Evolutionary conservation across 37 sponge, comb jelly and placozoan genomes (phyloP).

Genomic region (Hormiphora californensis): DNA sequence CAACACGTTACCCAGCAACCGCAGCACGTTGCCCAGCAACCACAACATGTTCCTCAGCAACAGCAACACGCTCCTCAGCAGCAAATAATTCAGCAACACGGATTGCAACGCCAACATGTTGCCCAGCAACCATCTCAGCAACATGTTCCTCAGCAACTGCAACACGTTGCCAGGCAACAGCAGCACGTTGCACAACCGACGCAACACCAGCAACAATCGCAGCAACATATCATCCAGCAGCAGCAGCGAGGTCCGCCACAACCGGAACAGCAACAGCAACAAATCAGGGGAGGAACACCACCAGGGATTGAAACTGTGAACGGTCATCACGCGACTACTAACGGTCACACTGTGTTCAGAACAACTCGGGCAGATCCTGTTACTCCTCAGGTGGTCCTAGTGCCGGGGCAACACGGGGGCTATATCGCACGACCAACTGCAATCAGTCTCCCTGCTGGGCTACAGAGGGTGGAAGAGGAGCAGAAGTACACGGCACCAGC

Average conservation of each 20-base stretch:
- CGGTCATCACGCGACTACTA: background rate
- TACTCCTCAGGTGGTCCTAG: too few species aligned
- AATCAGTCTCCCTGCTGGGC: too few species aligned
- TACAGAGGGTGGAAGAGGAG: too few species aligned
- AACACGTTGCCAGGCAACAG: background rate
- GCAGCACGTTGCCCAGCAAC: background rate
- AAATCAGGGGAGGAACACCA: too few species aligned
- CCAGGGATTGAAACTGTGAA: too few species aligned
- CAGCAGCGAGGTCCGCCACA: slow-evolving; percentile 16
- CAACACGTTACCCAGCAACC: background rate
- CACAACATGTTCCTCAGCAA: background rate
- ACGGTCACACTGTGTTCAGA: background rate
- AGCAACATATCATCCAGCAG: background rate
- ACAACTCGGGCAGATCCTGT: background rate
- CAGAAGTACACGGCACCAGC: too few species aligned
- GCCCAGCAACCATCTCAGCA: slow-evolving; percentile 2
- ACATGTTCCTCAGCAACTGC: background rate
- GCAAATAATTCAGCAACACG: background rate
- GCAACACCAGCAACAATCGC: background rate
- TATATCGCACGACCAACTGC: too few species aligned
- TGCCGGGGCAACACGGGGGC: too few species aligned
- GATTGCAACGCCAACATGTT: background rate
- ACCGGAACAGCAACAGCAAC: background rate
- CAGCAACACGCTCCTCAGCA: background rate
- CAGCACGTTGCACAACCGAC: background rate